Base-by-base conservation (phyloP, 2,888 invertebrate species). In the Trichogramma evanescens region DNA sequence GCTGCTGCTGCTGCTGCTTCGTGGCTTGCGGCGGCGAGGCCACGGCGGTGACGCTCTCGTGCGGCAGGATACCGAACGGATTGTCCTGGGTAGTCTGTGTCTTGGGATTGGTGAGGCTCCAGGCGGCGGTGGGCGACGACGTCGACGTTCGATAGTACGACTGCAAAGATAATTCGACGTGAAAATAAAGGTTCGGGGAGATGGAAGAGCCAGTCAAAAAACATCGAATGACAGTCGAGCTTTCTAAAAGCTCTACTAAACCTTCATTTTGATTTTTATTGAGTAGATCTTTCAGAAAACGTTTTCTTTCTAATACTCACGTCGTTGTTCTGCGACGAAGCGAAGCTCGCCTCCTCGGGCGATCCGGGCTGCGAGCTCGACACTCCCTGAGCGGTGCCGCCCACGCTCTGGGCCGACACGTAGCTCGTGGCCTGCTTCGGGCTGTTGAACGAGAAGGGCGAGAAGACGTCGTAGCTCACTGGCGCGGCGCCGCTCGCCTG, bases 381-480 rank as follows among this genome's bases (percentile, higher is more conserved):
- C 91, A 91, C 70, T 84, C 84, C 63, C 87, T 78, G 26, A 82
- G 78, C 6, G 82, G 77, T 5, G 80, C 26, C 26, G 26, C 26
- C 26, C 26, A 26, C 26, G 26, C 2, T 26, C 26, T 88, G 87
- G 71, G 83, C 80, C 77, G 84, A 80, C 77, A 87, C 85, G 74
- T 88, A 88, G 74, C 87, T 87, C 65, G 88, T 86, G 65, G 87
- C 86, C 69, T 88, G 88, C 77, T 89, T 89, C 8, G 87, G 83
- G 67, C 85, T 26, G 26, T 26, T 26, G 26, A 26, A 26, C 26
- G 26, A 91, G 65, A 91, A 79, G 64, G 91, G 91, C 67, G 89
- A 86, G 75, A 92, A 91, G 61, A 91, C 89, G 76, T 91, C 91
- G 78, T 91, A 92, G 69, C 86, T 86, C 63, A 89, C 89, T 46